Base-by-base conservation (phyloP, 2,888 invertebrate species). In the Aporophyla lueneburgensis region DNA sequence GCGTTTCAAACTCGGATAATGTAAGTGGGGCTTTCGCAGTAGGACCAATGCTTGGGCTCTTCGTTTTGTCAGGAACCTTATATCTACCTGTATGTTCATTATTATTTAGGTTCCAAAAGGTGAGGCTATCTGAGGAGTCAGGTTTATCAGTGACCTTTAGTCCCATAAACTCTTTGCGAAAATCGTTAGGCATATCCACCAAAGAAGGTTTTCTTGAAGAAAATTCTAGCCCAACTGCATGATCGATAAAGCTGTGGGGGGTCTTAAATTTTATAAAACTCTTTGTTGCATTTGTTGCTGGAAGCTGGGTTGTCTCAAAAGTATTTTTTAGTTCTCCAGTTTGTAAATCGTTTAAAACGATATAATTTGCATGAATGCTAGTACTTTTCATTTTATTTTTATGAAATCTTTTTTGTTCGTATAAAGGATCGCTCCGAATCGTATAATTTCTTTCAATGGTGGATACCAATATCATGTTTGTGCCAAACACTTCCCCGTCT, bases 401-500 rank as follows among this genome's bases (percentile, higher is more conserved):
- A 33, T 80, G 76, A 85, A 94, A 95, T 27, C 74, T 3, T 88
- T 92, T 94, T 84, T 94, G 94, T 83, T 88, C 87, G 51, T 90
- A 92, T n/a, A 86, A 66, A 0, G 93, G 93, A 76, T 95, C 84
- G 40, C 81, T 88, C 86, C 91, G 91, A 21, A 92, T 83, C 1
- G 94, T 93, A 73, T 91, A 86, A 86, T 96, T 96, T 84, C 93
- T 91, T 90, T 95, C 95, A 81, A 97, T 97, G 10, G 97, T 97
- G 16, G 98, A 97, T 2, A 95, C 92, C 61, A 97, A 89, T 54
- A 98, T 95, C 92, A 98, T 96, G 88, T 97, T 97, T 86, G 97
- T 97, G 16, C 98, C 98, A 88, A 97, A 97, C 83, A 98, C 96
- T 91, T 97, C 97, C 7, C 98, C 98, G 92, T 98, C 97, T 79